Percentiles rank a stretch among this genome's conserved stretches.
Evolutionary conservation across 1,140 invertebrate species (phyloP).

Genomic region (Idris sp.): DNA sequence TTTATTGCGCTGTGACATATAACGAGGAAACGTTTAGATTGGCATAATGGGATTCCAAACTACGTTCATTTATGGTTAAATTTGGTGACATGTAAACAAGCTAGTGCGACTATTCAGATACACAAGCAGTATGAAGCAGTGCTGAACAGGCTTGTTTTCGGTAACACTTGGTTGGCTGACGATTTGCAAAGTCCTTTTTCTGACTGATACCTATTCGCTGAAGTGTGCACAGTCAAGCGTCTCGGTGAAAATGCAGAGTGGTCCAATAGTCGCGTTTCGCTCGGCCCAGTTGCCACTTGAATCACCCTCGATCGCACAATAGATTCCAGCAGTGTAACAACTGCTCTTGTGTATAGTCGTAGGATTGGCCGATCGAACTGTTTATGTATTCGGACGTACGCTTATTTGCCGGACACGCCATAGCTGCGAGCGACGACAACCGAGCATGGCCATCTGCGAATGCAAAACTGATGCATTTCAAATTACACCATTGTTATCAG

Average conservation of each 20-base stretch:
- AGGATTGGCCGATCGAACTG: slow-evolving; percentile 66
- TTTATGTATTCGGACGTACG: slow-evolving; percentile 70
- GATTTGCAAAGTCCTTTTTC: slow-evolving; percentile 41
- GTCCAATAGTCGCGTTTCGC: slow-evolving; percentile 38
- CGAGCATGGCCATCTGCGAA: slow-evolving; percentile 42
- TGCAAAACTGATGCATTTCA: slow-evolving; percentile 25
- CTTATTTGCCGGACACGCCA: slow-evolving; percentile 69
- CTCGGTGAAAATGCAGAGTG: slow-evolving; percentile 44
- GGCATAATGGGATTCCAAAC: slow-evolving; percentile 18
- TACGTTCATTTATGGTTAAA: slow-evolving; percentile 11
- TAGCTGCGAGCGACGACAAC: slow-evolving; percentile 42
- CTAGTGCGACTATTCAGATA: slow-evolving; percentile 9
- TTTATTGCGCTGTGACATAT: slow-evolving; percentile 17
- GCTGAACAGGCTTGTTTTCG: slow-evolving; percentile 28
- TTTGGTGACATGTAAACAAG: slow-evolving; percentile 34
- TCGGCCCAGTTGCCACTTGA: slow-evolving; percentile 41
- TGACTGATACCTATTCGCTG: slow-evolving; percentile 17
- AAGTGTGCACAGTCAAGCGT: slow-evolving; percentile 21
- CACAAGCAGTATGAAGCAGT: not conserved
- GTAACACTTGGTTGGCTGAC: slow-evolving; percentile 14
- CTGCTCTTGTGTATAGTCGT: slow-evolving; percentile 53
- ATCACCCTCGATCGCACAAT: slow-evolving; percentile 69
- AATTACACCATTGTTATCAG: slow-evolving; percentile 38
- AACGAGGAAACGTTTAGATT: slow-evolving; percentile 16
- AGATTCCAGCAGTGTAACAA: slow-evolving; percentile 69